A percentile compares a stretch with the other conserved stretches of the same genome.
These are phyloP conservation scores for Cyaniris semiargus DNA, from an alignment of 2,888 invertebrate species.

Conservation along the genomic window DNA sequence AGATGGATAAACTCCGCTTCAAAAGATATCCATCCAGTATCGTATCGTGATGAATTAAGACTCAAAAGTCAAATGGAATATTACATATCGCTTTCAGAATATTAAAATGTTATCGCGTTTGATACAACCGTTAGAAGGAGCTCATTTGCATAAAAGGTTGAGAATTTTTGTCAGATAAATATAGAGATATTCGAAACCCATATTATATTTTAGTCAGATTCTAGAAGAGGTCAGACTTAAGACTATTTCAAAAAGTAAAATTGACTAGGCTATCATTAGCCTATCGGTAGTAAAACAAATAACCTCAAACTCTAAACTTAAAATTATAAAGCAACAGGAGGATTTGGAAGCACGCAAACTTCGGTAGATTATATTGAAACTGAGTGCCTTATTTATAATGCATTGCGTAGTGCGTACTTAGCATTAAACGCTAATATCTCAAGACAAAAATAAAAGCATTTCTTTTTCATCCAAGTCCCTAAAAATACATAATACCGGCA, in stretches of 20 bases:
- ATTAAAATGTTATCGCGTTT: constrained; percentile 10
- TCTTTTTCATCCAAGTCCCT: constrained; percentile 21
- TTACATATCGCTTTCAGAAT: constrained; percentile 20
- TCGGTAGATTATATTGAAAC: neutral
- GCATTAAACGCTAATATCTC: constrained; percentile 24
- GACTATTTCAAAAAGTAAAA: no score
- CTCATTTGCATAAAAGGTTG: neutral
- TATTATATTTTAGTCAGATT: no score
- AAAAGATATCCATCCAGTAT: constrained; percentile 63
- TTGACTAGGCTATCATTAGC: no score
- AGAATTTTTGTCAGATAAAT: neutral
- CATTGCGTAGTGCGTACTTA: constrained; percentile 20
- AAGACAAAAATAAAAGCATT: constrained; percentile 25
- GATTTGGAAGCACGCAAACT: neutral
- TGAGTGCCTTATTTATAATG: constrained; percentile 31
- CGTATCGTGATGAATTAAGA: constrained; percentile 42
- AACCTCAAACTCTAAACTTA: neutral
- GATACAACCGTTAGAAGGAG: neutral
- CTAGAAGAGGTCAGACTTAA: no score
- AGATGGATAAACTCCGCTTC: constrained; percentile 54
- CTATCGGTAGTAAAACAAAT: no score
- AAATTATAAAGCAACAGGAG: neutral
- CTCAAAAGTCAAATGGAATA: constrained; percentile 44
- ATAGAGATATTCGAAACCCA: no score
- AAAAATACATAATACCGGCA: constrained; percentile 8